Evolutionary conservation across 2,113 vertebrate species (phyloP).

Genomic region (Heterotis niloticus): DNA sequence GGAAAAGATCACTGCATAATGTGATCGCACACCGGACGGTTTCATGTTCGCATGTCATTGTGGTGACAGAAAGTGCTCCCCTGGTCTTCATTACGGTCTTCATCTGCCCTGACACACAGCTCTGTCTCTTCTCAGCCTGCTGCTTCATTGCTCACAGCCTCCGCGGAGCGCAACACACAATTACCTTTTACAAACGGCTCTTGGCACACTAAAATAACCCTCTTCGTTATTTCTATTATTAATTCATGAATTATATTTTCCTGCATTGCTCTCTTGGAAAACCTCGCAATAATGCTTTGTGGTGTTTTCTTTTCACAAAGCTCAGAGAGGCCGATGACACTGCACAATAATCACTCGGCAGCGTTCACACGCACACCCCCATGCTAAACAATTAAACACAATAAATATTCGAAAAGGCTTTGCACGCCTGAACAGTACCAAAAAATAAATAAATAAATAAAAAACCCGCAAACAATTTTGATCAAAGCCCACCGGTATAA

Average conservation of each 20-base stretch:
- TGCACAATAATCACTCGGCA: conserved; percentile 1
- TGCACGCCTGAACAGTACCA: neutral
- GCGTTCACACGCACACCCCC: neutral
- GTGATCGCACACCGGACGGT: conserved; percentile 40
- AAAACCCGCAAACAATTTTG: too few species aligned
- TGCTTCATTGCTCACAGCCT: conserved; percentile 6
- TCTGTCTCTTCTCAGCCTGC: conserved; percentile 36
- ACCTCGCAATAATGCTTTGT: conserved; percentile 45
- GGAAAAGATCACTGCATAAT: conserved; percentile 21
- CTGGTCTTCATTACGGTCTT: conserved; percentile 15
- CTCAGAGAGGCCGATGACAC: neutral
- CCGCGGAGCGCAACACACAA: conserved; percentile 28
- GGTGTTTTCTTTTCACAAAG: conserved; percentile 24
- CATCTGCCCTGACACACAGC: conserved; percentile 42
- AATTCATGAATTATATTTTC: conserved; percentile 48
- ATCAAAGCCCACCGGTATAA: too few species aligned
- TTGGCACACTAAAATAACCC: conserved; percentile 24
- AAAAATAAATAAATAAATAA: too few species aligned
- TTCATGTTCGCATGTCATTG: conserved; percentile 45
- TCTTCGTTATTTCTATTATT: conserved; percentile 47
- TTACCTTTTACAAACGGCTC: conserved; percentile 26
- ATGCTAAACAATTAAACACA: neutral
- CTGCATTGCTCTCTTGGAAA: conserved; percentile 43
- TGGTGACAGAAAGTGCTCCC: conserved; percentile 49
- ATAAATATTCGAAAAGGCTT: neutral